phyloP scores from a whole-genome alignment of 2,113 vertebrate genomes.

The Electrona antarctica region DNA sequence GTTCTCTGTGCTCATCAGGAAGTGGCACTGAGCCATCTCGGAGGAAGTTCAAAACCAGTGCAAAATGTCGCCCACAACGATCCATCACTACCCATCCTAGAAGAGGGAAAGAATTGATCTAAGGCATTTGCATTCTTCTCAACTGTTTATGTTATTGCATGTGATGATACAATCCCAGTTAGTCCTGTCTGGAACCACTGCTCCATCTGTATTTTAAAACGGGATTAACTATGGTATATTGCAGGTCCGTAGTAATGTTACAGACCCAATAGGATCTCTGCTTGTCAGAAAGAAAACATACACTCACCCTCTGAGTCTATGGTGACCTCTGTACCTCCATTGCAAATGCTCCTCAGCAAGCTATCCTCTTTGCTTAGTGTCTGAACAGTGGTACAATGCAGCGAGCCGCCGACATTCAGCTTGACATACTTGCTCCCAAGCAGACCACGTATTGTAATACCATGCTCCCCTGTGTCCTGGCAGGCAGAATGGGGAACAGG shows the following conservation, averaged over 20 bases:
- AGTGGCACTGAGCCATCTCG: constrained; percentile 87
- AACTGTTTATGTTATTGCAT: too few species aligned
- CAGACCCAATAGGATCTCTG: not conserved
- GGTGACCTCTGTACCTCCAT: constrained; percentile 81
- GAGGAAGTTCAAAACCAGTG: constrained; percentile 87
- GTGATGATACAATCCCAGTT: too few species aligned
- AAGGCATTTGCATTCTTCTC: not conserved
- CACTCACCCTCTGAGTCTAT: constrained; percentile 85
- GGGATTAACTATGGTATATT: not conserved
- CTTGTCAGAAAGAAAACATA: constrained; percentile 2
- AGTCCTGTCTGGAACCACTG: too few species aligned
- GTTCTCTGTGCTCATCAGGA: constrained; percentile 83
- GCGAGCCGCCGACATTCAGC: constrained; percentile 86
- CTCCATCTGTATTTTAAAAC: not conserved
- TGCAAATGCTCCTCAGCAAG: constrained; percentile 84
- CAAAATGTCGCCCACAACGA: constrained; percentile 86
- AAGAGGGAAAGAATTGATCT: not conserved
- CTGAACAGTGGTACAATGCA: constrained; percentile 89
- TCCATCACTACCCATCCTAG: constrained; percentile 90
- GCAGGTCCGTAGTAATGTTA: not conserved
- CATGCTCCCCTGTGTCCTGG: constrained; percentile 65
- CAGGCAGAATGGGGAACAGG: constrained; percentile 54
- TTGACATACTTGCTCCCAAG: constrained; percentile 89
- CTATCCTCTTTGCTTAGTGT: constrained; percentile 88
- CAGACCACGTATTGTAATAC: constrained; percentile 59